A percentile compares a stretch with the other conserved stretches of the same genome.
These are phyloP conservation scores for Pseudolaguvia tuberculata DNA, from an alignment of 2,113 vertebrate genomes.

Conservation along the genomic window DNA sequence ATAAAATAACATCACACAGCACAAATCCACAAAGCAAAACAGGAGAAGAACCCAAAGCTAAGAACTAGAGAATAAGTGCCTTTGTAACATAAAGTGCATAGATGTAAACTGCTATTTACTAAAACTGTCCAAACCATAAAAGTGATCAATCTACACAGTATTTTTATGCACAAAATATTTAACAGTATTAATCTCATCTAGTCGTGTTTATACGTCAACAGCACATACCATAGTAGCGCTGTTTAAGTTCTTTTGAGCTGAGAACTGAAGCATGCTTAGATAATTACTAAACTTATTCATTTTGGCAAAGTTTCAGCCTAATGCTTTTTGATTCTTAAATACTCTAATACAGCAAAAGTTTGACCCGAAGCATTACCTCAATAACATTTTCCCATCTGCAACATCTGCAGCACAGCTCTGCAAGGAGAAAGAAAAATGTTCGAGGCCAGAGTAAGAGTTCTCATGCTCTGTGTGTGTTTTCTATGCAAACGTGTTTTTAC, in stretches of 20 bases:
- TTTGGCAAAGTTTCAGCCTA: constrained; percentile 3
- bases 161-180: background rate
- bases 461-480: constrained; percentile 45
- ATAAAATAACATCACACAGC: too few relatives aligned
- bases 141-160: background rate
- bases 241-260: background rate
- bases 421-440: constrained; percentile 18
- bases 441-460: constrained; percentile 26
- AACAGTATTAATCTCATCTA: background rate
- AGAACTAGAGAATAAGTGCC: too few relatives aligned
- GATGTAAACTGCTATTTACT: background rate
- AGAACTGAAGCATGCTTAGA: background rate
- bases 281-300: background rate
- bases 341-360: constrained; percentile 34
- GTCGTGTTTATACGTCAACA: background rate
- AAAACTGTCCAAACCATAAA: too few relatives aligned
- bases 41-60: too few relatives aligned
- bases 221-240: background rate
- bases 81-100: too few relatives aligned
- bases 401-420: constrained; percentile 43
- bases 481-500: constrained; percentile 52
- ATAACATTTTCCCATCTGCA: constrained; percentile 25
- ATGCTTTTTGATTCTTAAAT: constrained; percentile 32
- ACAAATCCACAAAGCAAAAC: too few relatives aligned
- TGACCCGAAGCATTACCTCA: constrained; percentile 39